Percentiles rank a stretch among this genome's conserved stretches.
phyloP scores from a whole-genome alignment of 2,888 invertebrate genomes.

The Platynereis dumerilii region DNA sequence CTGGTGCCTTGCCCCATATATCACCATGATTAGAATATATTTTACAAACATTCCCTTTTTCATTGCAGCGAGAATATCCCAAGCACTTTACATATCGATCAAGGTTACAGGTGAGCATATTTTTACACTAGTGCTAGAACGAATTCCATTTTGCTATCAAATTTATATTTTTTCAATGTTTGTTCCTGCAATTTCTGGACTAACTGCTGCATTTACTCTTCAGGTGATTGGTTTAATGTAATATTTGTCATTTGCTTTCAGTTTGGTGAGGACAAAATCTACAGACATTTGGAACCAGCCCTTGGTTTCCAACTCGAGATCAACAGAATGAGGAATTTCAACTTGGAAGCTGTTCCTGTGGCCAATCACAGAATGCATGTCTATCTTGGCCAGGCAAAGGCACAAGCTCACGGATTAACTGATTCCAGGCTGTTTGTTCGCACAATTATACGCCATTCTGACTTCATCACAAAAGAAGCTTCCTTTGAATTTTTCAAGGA shows the following conservation, averaged over 20 bases:
- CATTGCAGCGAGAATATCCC: conserved; percentile 62
- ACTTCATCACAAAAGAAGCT: conserved; percentile 96
- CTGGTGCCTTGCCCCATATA: too few species aligned
- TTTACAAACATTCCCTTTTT: too few species aligned
- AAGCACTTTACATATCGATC: conserved; percentile 67
- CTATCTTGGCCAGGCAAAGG: conserved; percentile 93
- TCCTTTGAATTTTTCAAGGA: conserved; percentile 98
- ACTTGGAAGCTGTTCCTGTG: conserved; percentile 91
- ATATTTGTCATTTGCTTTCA: conserved; percentile 47
- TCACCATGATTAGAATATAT: too few species aligned
- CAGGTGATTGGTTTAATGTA: too few species aligned
- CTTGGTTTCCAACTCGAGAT: conserved; percentile 96
- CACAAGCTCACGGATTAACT: conserved; percentile 88
- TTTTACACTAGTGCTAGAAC: too few species aligned
- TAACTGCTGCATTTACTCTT: too few species aligned
- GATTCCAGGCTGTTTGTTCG: conserved; percentile 97
- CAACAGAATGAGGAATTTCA: conserved; percentile 93
- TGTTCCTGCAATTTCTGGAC: too few species aligned
- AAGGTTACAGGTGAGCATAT: conserved; percentile 63
- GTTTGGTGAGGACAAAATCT: conserved; percentile 93
- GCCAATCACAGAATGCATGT: conserved; percentile 98
- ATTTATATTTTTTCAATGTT: too few species aligned
- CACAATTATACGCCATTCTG: conserved; percentile 96
- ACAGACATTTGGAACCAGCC: conserved; percentile 95
- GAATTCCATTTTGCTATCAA: too few species aligned